Evolutionary conservation across 37 sponge, comb jelly and placozoan genomes (phyloP).

Genomic region (Crambe crambe): DNA sequence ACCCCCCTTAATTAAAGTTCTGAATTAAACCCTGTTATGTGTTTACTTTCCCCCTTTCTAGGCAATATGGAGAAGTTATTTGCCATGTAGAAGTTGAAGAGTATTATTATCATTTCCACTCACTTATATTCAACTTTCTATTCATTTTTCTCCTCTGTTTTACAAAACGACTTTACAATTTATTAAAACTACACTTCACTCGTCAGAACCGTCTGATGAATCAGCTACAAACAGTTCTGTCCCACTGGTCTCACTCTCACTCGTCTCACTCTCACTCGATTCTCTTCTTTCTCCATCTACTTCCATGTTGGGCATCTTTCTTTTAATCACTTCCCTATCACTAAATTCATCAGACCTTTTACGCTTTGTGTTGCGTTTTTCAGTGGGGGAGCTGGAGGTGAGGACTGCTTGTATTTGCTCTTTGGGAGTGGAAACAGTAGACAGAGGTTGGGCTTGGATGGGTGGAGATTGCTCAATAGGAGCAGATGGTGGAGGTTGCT

Average conservation of each 20-base stretch:
- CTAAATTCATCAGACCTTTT: not conserved
- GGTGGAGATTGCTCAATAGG: too few species aligned
- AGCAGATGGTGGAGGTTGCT: too few species aligned
- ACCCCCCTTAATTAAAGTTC: too few species aligned
- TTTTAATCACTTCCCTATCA: not conserved
- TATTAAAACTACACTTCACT: not conserved
- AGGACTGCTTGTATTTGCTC: too few species aligned
- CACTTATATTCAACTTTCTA: not conserved
- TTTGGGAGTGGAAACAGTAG: too few species aligned
- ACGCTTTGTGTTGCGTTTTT: too few species aligned
- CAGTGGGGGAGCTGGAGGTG: too few species aligned
- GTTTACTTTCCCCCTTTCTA: too few species aligned
- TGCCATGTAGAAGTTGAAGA: not conserved
- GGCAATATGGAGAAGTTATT: conserved; percentile 34
- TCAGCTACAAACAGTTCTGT: not conserved
- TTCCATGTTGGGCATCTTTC: not conserved
- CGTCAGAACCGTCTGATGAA: not conserved
- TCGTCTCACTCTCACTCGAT: not conserved
- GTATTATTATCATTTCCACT: not conserved
- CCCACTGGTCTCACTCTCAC: conserved; percentile 5
- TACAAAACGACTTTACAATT: not conserved
- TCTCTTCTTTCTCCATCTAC: not conserved
- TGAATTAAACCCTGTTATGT: too few species aligned
- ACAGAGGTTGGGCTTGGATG: too few species aligned
- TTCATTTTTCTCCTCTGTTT: not conserved